Percentiles rank a stretch among this genome's conserved stretches.
These are phyloP conservation scores for Tiliacea citrago DNA, from an alignment of 2,888 invertebrate genomes.

Conservation along the genomic window DNA sequence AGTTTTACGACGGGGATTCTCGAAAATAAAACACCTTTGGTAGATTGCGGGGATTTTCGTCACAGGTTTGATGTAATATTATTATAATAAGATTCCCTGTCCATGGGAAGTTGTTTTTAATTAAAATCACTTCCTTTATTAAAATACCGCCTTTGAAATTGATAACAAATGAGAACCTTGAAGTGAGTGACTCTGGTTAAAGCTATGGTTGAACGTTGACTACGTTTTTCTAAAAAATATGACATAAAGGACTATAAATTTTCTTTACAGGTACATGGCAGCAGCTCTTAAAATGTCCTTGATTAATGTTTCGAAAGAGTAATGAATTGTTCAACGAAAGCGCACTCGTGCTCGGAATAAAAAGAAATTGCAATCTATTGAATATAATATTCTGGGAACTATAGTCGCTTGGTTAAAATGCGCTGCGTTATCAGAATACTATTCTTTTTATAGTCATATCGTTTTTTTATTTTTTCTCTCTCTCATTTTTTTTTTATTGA, in stretches of 20 bases:
- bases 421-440: neutral
- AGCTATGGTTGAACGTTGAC: conserved; percentile 18
- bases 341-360: conserved; percentile 71
- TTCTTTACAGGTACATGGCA: conserved; percentile 64
- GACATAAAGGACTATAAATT: conserved; percentile 63
- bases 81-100: conserved; percentile 17
- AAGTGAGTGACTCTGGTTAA: conserved; percentile 11
- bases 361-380: conserved; percentile 60
- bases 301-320: conserved; percentile 76
- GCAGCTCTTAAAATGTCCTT: conserved; percentile 66
- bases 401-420: conserved; percentile 15
- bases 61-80: conserved; percentile 16
- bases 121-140: conserved; percentile 1
- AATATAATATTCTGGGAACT: conserved; percentile 52
- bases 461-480: too few relatives aligned
- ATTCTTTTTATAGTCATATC: too few relatives aligned
- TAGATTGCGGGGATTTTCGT: conserved; percentile 31
- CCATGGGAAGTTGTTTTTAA: conserved; percentile 21
- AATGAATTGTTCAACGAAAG: conserved; percentile 72
- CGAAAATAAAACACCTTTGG: conserved; percentile 50
- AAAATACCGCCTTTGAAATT: conserved; percentile 12
- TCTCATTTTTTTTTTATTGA: too few relatives aligned
- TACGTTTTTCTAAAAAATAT: conserved; percentile 53
- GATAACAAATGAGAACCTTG: conserved; percentile 25
- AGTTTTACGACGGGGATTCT: conserved; percentile 48